phyloP scores from a whole-genome alignment of 2,888 invertebrate species.

The Dolichomitus sp. region DNA sequence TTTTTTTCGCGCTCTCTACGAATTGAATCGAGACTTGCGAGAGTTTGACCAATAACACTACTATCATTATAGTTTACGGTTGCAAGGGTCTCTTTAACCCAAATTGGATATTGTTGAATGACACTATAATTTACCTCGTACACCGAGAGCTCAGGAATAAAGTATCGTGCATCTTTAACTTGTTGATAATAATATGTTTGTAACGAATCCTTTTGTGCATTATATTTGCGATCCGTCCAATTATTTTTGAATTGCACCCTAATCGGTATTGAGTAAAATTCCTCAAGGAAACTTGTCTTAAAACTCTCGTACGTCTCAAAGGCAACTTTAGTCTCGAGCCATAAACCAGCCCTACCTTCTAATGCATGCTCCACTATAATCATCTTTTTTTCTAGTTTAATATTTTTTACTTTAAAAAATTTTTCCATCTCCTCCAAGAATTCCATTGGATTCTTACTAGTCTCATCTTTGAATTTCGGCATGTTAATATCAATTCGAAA shows the following conservation, averaged over 20 bases:
- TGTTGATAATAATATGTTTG: slow-evolving; percentile 45
- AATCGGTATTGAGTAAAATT: slow-evolving; percentile 44
- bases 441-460: slow-evolving; percentile 26
- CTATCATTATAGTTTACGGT: slow-evolving; percentile 33
- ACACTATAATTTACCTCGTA: slow-evolving; percentile 47
- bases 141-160: slow-evolving; percentile 1
- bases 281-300: slow-evolving; percentile 6
- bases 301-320: slow-evolving; percentile 31
- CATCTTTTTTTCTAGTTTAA: slow-evolving; percentile 8
- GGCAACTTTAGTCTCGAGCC: slow-evolving; percentile 6
- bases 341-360: slow-evolving; percentile 37
- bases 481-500: slow-evolving; percentile 31
- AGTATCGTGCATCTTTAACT: slow-evolving; percentile 41
- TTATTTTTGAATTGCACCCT: slow-evolving; percentile 31
- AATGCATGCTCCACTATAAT: slow-evolving; percentile 30
- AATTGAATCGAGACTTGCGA: slow-evolving; percentile 30
- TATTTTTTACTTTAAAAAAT: slow-evolving; percentile 47
- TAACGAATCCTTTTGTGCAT: not conserved
- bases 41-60: not conserved
- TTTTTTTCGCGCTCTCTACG: slow-evolving; percentile 6
- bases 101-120: slow-evolving; percentile 38
- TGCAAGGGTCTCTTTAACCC: slow-evolving; percentile 31
- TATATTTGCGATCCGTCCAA: slow-evolving; percentile 28
- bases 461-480: slow-evolving; percentile 49
- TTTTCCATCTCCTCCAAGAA: slow-evolving; percentile 48